Base-by-base conservation (phyloP, 2,113 vertebrate genomes). In the Rhabdornis inornatus region DNA sequence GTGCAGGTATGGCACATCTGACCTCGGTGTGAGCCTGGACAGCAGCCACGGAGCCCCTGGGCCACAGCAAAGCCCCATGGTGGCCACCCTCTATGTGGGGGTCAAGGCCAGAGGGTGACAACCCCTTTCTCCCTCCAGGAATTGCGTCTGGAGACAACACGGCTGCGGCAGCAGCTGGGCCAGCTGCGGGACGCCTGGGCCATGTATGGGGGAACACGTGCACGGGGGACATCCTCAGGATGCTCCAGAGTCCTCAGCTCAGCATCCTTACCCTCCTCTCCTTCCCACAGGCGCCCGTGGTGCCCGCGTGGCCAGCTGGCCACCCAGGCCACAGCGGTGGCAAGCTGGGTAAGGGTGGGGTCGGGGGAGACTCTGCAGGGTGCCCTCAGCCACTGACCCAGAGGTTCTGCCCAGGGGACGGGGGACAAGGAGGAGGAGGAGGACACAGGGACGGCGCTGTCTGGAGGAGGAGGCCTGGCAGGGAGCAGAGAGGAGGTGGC, bases 161-260 rank as follows among this genome's bases (percentile, higher is more conserved):
- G 11, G 45, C 82, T 91, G 74, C 39, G 89, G 25, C 39, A 79
- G 52, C 89, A 72, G 81, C 66, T 91, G 66, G 59, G 89, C 66
- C 81, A 5, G 59, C n/a, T 85, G 89, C 52, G 53, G 24, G 89
- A 85, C 0, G 89, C 89, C 39, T 79, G 89, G 81, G 81, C 89
- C 52, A 65, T 35, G 89, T 91, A 79, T 0, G 13, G 31, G 21
- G n/a, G 16, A 3, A 64, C 13, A 1, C 1, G 2, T 7, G 35
- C 19, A 13, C 1, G 0, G 35, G 31, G 33, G 6, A 49, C 3
- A 0, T 42, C 42, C 23, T 17, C 2, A 3, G 33, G 40, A 33
- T 0, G 1, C 27, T 63, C 47, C 1, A 0, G 50, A 16, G 20
- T 10, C 25, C 31, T 21, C 71, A 7, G 7, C 15, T 42, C 2